Percentiles rank a stretch among this genome's conserved stretches.
Evolutionary conservation across 2,113 vertebrate genomes (phyloP).

Genomic region (Macroglossus sobrinus): DNA sequence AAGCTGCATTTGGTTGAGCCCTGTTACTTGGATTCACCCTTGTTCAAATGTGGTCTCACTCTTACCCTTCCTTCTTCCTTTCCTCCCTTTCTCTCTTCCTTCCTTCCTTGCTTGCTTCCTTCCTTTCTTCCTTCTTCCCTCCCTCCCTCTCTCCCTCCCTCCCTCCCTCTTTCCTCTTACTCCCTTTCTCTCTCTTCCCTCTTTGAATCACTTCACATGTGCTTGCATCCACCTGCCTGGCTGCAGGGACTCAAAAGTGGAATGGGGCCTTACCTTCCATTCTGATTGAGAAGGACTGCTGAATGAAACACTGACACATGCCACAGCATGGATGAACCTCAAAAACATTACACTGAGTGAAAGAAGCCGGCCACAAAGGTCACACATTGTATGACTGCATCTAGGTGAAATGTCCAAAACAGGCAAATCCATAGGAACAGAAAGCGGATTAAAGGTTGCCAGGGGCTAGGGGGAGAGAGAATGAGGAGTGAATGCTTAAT

Average conservation of each 20-base stretch:
- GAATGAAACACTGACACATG: rapidly evolving
- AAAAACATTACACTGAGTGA: background rate
- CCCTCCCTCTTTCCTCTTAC: rapidly evolving
- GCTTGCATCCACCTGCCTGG: background rate
- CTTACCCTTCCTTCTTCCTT: rapidly evolving
- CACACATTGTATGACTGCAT: rapidly evolving
- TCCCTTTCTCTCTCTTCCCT: no score
- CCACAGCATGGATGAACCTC: rapidly evolving
- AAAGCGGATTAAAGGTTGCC: rapidly evolving
- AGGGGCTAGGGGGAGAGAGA: background rate
- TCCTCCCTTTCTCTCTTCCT: no score
- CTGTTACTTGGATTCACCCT: background rate
- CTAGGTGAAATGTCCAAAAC: no score
- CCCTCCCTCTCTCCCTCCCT: rapidly evolving
- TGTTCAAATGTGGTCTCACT: background rate
- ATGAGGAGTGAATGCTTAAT: rapidly evolving
- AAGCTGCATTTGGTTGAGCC: background rate
- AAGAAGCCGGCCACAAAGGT: background rate
- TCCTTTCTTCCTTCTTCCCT: rapidly evolving
- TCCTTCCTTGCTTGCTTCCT: background rate
- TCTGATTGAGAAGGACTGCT: background rate
- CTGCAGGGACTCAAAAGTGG: background rate
- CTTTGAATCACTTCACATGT: background rate
- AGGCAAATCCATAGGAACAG: background rate
- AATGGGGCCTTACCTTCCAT: background rate